Evolutionary conservation across 2,113 vertebrate genomes (phyloP), one percentile per base, ranked within the genome.

Genomic region (Ellobius talpinus): DNA sequence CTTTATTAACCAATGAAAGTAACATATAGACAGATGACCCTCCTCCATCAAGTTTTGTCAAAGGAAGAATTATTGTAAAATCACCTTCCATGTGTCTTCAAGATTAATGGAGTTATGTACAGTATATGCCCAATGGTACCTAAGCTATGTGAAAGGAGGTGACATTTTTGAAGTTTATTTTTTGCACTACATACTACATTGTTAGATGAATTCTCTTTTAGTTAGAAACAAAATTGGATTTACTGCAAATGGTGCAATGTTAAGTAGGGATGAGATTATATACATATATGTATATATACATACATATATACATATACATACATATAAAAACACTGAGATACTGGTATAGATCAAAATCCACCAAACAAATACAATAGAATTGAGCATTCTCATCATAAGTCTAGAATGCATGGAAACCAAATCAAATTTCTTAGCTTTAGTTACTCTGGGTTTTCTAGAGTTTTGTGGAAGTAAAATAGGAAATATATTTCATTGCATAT

Each of bases 401-500:
- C 16, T 63, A 61, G 19, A 96, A 70, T 87, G 31, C 36, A 58
- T 55, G 61, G 29, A 85, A 91, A 88, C 4, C 42, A 21, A 95
- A n/a, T 82, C 47, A 78, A 0, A 84, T 95, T n/a, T 58, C 45
- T 42, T 61, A 89, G 9, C 33, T 87, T 65, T 21, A 55, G 21
- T 33, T 29, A 63, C 8, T 19, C 89, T 55, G 87, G 8, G 33
- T 17, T 1, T 87, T 95, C 90, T 94, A 21, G 45, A 96, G 52
- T 93, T 89, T 58, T 42, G 93, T 96, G 1, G 3, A 76, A 85
- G 36, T 45, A 89, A 95, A 92, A 73, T 21, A 42, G 68, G 91
- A 89, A 70, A 95, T 19, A 81, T 52, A 76, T 94, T 76, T 93
- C 92, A 77, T 77, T 93, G 47, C 42, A 94, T 79, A 3, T 86